Percentiles rank a stretch among this genome's conserved stretches.
phyloP scores from a whole-genome alignment of 1,140 invertebrate genomes.

The Periplaneta americana region DNA sequence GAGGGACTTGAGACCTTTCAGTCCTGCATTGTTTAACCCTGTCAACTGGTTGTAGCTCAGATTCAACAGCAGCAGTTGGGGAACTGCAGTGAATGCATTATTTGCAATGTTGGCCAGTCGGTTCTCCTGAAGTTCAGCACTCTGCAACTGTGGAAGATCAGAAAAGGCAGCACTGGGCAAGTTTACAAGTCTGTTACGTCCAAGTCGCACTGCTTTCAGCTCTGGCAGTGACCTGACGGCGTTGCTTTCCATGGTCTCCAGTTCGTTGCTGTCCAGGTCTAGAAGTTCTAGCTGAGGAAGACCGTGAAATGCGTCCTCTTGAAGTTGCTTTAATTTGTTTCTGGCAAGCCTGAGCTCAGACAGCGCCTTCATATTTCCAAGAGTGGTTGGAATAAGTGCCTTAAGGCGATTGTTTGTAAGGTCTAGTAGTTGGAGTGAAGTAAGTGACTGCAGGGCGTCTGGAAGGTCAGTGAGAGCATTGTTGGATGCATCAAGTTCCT shows the following conservation, averaged over 20 bases:
- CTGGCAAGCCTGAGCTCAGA: constrained; percentile 60
- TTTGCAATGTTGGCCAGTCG: constrained; percentile 59
- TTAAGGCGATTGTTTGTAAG: constrained; percentile 59
- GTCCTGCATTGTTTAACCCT: constrained; percentile 62
- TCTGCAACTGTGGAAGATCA: constrained; percentile 66
- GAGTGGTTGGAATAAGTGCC: constrained; percentile 50
- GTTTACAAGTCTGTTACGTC: constrained; percentile 57
- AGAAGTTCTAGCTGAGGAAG: constrained; percentile 63
- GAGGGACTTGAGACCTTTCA: constrained; percentile 52
- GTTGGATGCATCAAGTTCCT: constrained; percentile 69
- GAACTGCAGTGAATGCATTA: constrained; percentile 71
- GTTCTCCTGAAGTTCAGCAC: constrained; percentile 76
- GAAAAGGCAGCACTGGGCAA: constrained; percentile 68
- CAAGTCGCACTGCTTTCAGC: constrained; percentile 68
- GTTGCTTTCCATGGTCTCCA: constrained; percentile 68
- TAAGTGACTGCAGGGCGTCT: constrained; percentile 51
- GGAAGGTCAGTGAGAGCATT: constrained; percentile 68
- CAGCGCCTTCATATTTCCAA: constrained; percentile 44
- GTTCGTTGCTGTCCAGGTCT: constrained; percentile 76
- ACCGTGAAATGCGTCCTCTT: constrained; percentile 64
- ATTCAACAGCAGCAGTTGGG: constrained; percentile 74
- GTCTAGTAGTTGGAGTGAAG: constrained; percentile 28
- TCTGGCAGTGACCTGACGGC: constrained; percentile 69
- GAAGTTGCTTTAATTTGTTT: constrained; percentile 68
- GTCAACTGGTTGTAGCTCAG: constrained; percentile 70